Percentiles rank a stretch among this genome's conserved stretches.
Evolutionary conservation across 2,113 vertebrate genomes (phyloP).

Genomic region (Cettia cetti): DNA sequence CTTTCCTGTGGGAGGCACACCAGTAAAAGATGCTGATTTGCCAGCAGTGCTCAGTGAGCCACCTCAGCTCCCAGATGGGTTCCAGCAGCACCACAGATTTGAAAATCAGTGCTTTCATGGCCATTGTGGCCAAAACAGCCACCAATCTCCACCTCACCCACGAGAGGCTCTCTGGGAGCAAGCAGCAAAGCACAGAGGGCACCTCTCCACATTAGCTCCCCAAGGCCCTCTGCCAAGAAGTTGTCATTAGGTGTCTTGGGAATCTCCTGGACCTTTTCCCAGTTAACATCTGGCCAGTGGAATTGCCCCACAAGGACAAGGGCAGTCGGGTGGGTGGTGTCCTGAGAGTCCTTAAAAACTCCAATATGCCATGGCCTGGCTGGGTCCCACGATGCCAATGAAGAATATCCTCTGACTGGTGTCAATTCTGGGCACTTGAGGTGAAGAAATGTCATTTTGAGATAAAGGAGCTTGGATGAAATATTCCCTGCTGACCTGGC

Average conservation of each 20-base stretch:
- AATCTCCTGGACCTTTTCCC: background rate
- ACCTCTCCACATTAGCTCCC: background rate
- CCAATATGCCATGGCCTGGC: background rate
- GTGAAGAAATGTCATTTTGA: background rate
- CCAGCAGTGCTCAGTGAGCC: background rate
- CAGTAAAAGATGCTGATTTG: background rate
- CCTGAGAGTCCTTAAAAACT: background rate
- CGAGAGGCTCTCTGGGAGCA: background rate
- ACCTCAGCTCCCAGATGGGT: background rate
- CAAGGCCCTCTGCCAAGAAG: background rate
- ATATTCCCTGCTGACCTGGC: background rate
- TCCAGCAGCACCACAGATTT: background rate
- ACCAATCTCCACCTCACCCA: background rate
- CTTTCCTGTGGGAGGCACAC: rapidly evolving
- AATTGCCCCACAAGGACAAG: background rate
- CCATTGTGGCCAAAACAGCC: rapidly evolving
- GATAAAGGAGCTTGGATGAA: background rate
- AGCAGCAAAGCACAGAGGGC: background rate
- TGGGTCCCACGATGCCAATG: background rate
- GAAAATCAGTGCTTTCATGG: background rate
- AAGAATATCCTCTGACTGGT: background rate
- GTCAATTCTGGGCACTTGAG: background rate
- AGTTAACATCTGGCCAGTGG: background rate
- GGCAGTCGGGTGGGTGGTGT: background rate
- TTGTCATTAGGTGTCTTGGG: background rate